Evolutionary conservation across 2,888 invertebrate genomes (phyloP), one percentile per base, ranked within the genome.

Genomic region (Pterostichus niger): DNA sequence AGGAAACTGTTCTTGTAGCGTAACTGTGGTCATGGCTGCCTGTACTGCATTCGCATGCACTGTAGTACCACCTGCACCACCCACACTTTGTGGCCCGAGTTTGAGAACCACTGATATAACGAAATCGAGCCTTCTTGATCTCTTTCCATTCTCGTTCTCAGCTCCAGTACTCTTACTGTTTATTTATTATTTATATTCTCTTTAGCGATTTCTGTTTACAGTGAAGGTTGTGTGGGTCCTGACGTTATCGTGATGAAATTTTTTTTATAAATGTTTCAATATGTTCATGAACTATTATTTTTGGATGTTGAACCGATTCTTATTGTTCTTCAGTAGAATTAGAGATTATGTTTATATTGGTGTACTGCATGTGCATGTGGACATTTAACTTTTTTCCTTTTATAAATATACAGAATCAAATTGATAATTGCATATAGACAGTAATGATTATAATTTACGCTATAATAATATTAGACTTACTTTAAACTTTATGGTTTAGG

Each of bases 1-100:
- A 92, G 91, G 89, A 82, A 71, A 61, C 59, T 82, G 75, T 83
- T 83, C 77, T 77, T 77, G 77, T 77, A 83, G 64, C 73, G 77
- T 83, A 64, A 82, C 52, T 77, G 77, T 83, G 83, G 77, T 77
- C 40, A 76, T 82, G 75, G 76, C 76, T 61, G 79, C 83, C 83
- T 83, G 83, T 59, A 82, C 76, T 82, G 83, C 83, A 83, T 83
- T 54, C 77, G 83, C 83, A 83, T 83, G 83, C 76, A 83, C 83
- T 77, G 83, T 77, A 76, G 76, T 76, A 76, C 77, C 77, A 77
- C 61, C 76, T 77, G 83, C 77, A 61, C 77, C 83, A 64, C 68
- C 73, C 71, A 76, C 75, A 52, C 13, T 64, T 31, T 64, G 64
- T 64, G 84, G 85, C 85, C 84, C 85, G 83, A 84, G 85, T 84